Conservation (phyloP, 2,113 vertebrate species). For the Poeciliopsis retropinna region DNA sequence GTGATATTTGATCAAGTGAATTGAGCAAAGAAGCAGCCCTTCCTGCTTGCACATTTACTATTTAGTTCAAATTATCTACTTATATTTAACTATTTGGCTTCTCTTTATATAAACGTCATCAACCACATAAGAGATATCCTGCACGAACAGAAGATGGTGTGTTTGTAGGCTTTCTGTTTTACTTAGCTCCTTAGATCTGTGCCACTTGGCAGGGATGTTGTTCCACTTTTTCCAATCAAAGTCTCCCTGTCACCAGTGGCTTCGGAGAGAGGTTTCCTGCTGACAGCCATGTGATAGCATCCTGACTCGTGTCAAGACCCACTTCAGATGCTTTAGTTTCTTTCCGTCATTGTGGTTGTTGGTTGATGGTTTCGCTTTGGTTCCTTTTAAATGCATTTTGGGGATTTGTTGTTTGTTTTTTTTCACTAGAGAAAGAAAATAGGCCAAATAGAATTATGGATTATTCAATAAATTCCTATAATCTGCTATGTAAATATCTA, state of each 20-base stretch:
- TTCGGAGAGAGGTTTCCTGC: neutral
- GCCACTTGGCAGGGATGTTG: neutral
- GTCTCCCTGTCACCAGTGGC: neutral
- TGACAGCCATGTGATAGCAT: neutral
- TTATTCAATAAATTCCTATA: neutral
- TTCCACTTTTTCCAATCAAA: constrained; percentile 5
- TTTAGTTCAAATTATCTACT: neutral
- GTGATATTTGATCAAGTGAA: neutral
- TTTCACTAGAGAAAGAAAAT: neutral
- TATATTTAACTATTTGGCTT: neutral
- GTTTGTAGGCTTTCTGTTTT: neutral
- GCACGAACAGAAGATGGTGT: neutral
- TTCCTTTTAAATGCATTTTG: neutral
- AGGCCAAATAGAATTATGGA: neutral
- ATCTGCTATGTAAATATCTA: neutral
- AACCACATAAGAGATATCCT: neutral
- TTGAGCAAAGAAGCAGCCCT: neutral
- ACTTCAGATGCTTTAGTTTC: neutral
- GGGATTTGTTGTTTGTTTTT: neutral
- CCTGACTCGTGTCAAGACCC: neutral
- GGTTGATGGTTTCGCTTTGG: neutral
- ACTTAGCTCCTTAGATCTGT: neutral
- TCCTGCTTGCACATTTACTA: neutral
- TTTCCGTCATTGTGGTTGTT: neutral
- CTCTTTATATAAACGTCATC: neutral